Evolutionary conservation across 2,113 vertebrate species (phyloP).

Genomic region (Epinephelus moara): DNA sequence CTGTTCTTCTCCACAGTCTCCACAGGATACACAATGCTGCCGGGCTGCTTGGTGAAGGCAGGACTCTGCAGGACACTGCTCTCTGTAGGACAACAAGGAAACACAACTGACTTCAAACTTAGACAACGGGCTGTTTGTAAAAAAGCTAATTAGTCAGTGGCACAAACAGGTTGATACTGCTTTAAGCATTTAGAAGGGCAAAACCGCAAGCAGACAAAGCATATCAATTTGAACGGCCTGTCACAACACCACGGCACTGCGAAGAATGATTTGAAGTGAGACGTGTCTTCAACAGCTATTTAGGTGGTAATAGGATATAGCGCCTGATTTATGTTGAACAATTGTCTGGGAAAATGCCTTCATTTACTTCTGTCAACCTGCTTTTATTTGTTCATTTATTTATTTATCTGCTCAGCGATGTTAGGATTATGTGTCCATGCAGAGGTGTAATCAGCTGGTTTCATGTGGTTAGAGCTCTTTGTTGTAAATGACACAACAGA

Average conservation of each 20-base stretch:
- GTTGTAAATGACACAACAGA: constrained; percentile 58
- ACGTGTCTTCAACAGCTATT: constrained; percentile 69
- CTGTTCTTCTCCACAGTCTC: constrained; percentile 93
- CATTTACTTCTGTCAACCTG: constrained; percentile 56
- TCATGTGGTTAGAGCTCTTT: constrained; percentile 53
- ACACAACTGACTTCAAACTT: constrained; percentile 48
- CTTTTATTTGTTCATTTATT: constrained; percentile 54
- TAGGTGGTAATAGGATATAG: constrained; percentile 68
- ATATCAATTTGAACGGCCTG: constrained; percentile 77
- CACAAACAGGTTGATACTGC: constrained; percentile 49
- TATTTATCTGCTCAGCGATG: constrained; percentile 51
- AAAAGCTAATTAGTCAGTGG: constrained; percentile 72
- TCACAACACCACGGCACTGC: constrained; percentile 43
- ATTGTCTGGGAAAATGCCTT: constrained; percentile 51
- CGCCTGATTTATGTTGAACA: constrained; percentile 71
- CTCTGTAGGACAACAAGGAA: constrained; percentile 80
- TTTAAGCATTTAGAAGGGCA: constrained; percentile 59
- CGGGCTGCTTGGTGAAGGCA: constrained; percentile 93
- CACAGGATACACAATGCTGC: constrained; percentile 92
- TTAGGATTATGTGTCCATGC: constrained; percentile 48
- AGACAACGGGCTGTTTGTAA: constrained; percentile 53
- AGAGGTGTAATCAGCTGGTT: constrained; percentile 61
- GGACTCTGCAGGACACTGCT: constrained; percentile 89
- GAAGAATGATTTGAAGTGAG: constrained; percentile 64
- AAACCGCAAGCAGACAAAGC: constrained; percentile 78